These are phyloP conservation scores for Phallusia fumigata DNA, from an alignment of 23 tunicate genomes.

Conservation along the genomic window DNA sequence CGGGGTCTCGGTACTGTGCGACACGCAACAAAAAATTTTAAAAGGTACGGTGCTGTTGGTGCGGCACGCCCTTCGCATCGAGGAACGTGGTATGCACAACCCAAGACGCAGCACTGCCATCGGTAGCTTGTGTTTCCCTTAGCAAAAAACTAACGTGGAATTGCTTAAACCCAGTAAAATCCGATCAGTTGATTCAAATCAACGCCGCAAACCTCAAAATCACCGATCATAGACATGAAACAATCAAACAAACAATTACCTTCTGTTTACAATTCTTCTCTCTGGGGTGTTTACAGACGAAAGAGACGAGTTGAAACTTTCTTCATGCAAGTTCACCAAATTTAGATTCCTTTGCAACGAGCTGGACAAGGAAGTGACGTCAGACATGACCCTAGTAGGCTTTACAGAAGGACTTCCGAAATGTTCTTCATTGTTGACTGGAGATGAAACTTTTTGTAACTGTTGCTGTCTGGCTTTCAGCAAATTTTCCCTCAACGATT, in stretches of 20 bases:
- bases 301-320: not conserved
- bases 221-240: too few species aligned
- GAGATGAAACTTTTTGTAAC: not conserved
- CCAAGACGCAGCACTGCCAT: too few species aligned
- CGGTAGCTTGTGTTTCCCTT: too few species aligned
- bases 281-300: not conserved
- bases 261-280: not conserved
- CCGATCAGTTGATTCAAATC: too few species aligned
- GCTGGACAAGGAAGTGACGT: not conserved
- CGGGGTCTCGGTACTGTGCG: too few species aligned
- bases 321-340: not conserved
- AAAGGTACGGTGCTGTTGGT: too few species aligned
- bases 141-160: too few species aligned
- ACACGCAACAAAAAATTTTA: too few species aligned
- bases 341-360: not conserved
- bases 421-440: not conserved
- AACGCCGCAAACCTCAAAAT: too few species aligned
- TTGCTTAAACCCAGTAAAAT: too few species aligned
- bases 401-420: not conserved
- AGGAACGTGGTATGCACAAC: too few species aligned
- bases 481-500: not conserved
- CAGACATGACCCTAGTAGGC: not conserved
- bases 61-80: too few species aligned
- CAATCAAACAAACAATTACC: not conserved
- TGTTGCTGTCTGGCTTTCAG: constrained; percentile 7